These are phyloP conservation scores for Silurus asotus DNA, from an alignment of 2,113 vertebrate species.

Conservation along the genomic window DNA sequence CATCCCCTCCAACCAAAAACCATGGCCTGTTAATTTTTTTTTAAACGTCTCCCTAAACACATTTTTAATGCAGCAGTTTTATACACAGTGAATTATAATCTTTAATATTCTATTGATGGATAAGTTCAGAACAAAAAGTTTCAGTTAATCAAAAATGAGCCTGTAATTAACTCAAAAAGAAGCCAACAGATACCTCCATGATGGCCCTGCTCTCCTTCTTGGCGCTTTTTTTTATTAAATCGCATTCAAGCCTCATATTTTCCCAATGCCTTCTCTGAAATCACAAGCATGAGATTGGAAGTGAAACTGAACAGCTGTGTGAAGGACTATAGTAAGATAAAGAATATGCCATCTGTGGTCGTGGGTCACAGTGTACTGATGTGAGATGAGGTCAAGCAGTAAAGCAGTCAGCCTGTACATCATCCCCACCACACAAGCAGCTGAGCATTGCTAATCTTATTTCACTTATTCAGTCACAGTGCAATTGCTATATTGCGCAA, in stretches of 20 bases:
- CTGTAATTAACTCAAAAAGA: neutral
- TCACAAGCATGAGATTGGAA: conserved; percentile 26
- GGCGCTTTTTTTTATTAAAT: neutral
- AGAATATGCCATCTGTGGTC: conserved; percentile 10
- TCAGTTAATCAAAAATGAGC: neutral
- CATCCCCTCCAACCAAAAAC: neutral
- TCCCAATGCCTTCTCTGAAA: conserved; percentile 5
- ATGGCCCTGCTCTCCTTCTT: neutral
- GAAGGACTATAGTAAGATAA: conserved; percentile 8
- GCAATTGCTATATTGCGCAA: neutral
- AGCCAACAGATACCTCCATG: neutral
- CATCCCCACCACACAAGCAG: neutral
- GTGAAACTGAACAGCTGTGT: conserved; percentile 26
- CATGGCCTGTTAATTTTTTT: neutral
- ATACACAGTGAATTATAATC: neutral
- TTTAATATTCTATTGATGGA: neutral
- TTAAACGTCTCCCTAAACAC: neutral
- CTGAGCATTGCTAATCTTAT: neutral
- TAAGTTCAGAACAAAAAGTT: neutral
- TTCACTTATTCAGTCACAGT: conserved; percentile 15
- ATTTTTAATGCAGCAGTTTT: neutral
- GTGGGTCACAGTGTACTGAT: conserved; percentile 10
- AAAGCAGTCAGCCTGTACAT: conserved; percentile 1
- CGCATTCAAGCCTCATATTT: conserved; percentile 2
- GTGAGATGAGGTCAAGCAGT: conserved; percentile 21